These are phyloP conservation scores for Eurytoma californica DNA, from an alignment of 2,888 invertebrate genomes.

Conservation along the genomic window DNA sequence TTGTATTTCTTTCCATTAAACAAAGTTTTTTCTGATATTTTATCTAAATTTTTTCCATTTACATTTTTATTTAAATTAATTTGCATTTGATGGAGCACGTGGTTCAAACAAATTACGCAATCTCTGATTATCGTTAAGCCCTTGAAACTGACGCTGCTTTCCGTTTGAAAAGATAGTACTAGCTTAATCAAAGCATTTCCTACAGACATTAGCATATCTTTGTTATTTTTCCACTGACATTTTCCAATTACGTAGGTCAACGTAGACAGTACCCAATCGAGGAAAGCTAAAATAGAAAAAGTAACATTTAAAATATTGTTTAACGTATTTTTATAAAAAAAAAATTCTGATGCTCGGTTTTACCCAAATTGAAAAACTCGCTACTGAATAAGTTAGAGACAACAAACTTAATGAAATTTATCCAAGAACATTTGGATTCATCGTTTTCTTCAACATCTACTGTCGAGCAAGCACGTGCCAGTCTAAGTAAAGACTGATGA, in stretches of 20 bases:
- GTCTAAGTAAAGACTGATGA: constrained; percentile 68
- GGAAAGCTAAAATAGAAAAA: constrained; percentile 73
- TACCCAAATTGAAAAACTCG: constrained; percentile 78
- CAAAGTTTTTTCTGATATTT: neutral
- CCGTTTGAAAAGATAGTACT: constrained; percentile 77
- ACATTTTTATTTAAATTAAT: constrained; percentile 73
- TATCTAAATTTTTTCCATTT: constrained; percentile 52
- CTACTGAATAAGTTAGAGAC: constrained; percentile 76
- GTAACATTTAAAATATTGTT: neutral
- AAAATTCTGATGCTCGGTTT: constrained; percentile 47
- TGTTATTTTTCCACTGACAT: constrained; percentile 75
- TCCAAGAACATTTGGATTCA: constrained; percentile 71
- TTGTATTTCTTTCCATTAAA: neutral
- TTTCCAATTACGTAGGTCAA: constrained; percentile 76
- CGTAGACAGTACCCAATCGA: constrained; percentile 76
- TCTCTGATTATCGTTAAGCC: constrained; percentile 78
- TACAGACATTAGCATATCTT: constrained; percentile 71
- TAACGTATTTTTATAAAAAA: neutral
- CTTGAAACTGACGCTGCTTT: constrained; percentile 77
- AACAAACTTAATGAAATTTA: constrained; percentile 74
- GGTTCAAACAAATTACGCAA: constrained; percentile 77
- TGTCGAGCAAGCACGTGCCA: constrained; percentile 67
- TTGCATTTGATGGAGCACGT: constrained; percentile 76
- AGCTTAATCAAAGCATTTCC: constrained; percentile 76
- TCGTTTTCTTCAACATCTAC: constrained; percentile 57